Evolutionary conservation across 2,888 invertebrate genomes (phyloP), one percentile per base, ranked within the genome.

Genomic region (Drosophila mettleri): DNA sequence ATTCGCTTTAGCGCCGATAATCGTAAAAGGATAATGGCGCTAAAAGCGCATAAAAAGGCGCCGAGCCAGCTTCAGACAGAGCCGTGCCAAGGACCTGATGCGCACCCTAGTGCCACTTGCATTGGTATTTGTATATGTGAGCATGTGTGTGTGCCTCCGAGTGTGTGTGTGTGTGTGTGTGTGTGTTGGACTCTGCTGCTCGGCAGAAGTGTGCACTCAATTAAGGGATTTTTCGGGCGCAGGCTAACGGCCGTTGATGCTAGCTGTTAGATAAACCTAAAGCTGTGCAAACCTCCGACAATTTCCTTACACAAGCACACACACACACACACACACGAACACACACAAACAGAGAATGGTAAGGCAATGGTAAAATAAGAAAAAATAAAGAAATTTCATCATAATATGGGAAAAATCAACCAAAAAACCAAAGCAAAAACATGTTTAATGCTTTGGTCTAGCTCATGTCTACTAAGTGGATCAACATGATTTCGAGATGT

Each of bases 1-100:
- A 86, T 86, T 86, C 89, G 89, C 86, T 87, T 89, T 86, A 77
- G 85, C 86, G 65, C 77, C 86, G 88, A 86, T 86, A 86, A 86
- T 89, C 85, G 89, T 86, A 89, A 86, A 89, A 89, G 85, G 86
- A 86, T 86, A 86, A 86, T 86, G 79, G 88, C 64, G 86, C 86
- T 89, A 86, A 86, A 85, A 86, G 86, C 76, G 89, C 85, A 87
- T 85, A 84, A 84, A 88, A 89, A 85, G 77, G 54, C 78, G 57
- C 18, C 66, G 63, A 46, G 61, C 55, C 55, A 68, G 49, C 34
- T 49, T 49, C 49, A 48, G 33, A 33, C 33, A 22, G 51, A 43
- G 65, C 22, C 22, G 49, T 52, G 46, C 62, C 45, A 48, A 46
- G 43, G 27, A 33, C 7, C 31, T 31, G 27, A 24, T 14, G n/a